Evolutionary conservation across 2,797 vertebrate species (phyloP).

Genomic region (Sarcophilus harrisii): DNA sequence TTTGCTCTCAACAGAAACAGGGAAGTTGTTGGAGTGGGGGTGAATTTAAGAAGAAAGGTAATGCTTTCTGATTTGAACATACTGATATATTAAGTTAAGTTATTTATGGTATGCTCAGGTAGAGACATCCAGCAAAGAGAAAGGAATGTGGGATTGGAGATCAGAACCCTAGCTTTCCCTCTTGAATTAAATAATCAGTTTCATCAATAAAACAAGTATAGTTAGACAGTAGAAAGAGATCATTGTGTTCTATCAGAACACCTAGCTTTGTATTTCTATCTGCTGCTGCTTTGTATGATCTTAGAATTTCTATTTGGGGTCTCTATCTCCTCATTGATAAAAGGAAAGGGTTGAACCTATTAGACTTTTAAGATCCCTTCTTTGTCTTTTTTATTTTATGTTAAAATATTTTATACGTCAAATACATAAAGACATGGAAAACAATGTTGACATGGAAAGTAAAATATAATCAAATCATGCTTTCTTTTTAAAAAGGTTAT

Average conservation of each 20-base stretch:
- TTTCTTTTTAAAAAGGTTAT: constrained; percentile 14
- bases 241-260: background rate
- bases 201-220: background rate
- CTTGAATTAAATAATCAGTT: background rate
- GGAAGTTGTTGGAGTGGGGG: background rate
- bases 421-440: constrained; percentile 22
- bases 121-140: background rate
- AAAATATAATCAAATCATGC: constrained; percentile 32
- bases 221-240: background rate
- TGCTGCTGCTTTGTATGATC: background rate
- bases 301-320: background rate
- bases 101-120: background rate
- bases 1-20: background rate
- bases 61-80: background rate
- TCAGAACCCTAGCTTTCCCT: background rate
- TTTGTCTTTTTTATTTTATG: background rate
- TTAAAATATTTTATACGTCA: background rate
- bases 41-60: background rate
- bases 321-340: background rate
- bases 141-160: background rate
- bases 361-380: background rate
- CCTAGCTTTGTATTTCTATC: background rate
- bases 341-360: background rate
- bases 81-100: background rate
- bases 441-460: constrained; percentile 50